Conservation (phyloP, 2,797 vertebrate species). For the Mycteria americana region DNA sequence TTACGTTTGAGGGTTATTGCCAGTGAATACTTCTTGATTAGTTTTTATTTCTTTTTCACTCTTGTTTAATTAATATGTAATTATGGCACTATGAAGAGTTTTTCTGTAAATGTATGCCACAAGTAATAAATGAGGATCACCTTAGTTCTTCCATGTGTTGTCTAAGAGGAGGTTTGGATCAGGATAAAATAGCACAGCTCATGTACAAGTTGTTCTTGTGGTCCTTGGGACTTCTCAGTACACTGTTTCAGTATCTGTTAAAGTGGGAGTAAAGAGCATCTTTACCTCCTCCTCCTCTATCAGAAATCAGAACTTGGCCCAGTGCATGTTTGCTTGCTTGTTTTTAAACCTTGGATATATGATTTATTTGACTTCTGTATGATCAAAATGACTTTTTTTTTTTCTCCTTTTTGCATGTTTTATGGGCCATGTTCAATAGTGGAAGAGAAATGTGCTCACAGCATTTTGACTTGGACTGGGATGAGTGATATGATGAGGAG, state of each 20-base stretch:
- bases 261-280: neutral
- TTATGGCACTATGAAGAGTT: neutral
- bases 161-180: neutral
- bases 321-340: neutral
- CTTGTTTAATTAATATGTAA: neutral
- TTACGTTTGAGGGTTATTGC: neutral
- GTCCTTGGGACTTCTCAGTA: neutral
- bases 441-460: neutral
- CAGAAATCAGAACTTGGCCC: neutral
- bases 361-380: neutral
- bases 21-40: neutral
- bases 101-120: neutral
- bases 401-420: neutral
- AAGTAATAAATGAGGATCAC: neutral
- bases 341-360: neutral
- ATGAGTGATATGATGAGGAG: neutral
- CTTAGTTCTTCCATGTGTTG: neutral
- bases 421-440: neutral
- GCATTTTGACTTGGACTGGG: neutral
- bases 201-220: neutral
- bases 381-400: neutral
- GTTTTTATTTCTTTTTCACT: neutral
- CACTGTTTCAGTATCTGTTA: neutral
- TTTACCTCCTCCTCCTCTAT: neutral
- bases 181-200: neutral